phyloP scores from a whole-genome alignment of 2,113 vertebrate genomes.

The cat (Felis catus) region DNA sequence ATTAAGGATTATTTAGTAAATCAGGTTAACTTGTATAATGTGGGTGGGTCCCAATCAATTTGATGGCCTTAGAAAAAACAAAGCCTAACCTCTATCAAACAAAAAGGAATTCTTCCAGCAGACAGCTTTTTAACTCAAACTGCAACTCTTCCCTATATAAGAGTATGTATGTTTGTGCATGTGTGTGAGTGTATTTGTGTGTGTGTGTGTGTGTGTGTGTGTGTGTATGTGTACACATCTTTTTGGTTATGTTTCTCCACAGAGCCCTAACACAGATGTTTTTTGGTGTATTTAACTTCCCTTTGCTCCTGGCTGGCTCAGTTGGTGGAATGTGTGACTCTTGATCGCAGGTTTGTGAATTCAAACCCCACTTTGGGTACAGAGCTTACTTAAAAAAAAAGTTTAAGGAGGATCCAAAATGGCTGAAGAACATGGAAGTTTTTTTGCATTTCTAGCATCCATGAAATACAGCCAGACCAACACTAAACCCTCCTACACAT shows the following conservation, averaged over 20 bases:
- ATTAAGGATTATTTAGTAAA: not conserved
- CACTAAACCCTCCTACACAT: too few species aligned
- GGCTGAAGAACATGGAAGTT: too few species aligned
- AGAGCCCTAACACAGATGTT: not conserved
- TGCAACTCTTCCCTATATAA: not conserved
- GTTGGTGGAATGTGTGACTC: not conserved
- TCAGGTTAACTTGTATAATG: not conserved
- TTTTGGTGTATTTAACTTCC: not conserved
- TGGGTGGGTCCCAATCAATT: not conserved
- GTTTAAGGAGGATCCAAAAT: not conserved
- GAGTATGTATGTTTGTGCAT: not conserved
- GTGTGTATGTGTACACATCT: not conserved
- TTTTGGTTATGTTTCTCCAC: not conserved
- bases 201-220: not conserved
- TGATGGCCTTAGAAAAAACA: not conserved
- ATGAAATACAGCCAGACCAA: too few species aligned
- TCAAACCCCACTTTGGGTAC: not conserved
- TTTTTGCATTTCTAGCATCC: too few species aligned
- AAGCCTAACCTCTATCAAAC: not conserved
- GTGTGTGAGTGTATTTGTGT: not conserved
- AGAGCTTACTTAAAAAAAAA: not conserved
- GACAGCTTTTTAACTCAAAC: not conserved
- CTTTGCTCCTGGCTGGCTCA: not conserved
- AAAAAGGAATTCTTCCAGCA: not conserved
- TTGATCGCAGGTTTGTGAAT: not conserved